phyloP scores from a whole-genome alignment of 2,113 vertebrate species.

The Lophotis ruficrista region DNA sequence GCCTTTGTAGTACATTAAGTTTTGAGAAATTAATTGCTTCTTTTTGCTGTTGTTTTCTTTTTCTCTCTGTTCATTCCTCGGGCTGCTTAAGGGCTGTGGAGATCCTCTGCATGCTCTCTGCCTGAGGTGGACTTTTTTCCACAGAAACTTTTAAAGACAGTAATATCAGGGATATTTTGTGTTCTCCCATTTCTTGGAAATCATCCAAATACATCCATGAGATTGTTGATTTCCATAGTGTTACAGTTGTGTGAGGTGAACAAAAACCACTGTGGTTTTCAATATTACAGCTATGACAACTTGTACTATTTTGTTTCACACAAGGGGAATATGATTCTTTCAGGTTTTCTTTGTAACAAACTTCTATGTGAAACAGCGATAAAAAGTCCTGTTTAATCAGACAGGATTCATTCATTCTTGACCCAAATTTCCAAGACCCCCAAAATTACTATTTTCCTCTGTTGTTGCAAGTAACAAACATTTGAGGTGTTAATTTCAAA shows the following conservation, averaged over 20 bases:
- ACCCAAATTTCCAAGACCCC: neutral
- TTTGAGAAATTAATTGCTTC: neutral
- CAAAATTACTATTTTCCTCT: neutral
- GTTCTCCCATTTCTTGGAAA: neutral
- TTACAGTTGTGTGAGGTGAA: neutral
- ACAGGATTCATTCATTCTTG: neutral
- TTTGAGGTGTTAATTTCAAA: neutral
- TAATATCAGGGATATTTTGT: neutral
- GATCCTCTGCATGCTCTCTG: neutral
- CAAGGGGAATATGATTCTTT: neutral
- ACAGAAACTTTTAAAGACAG: neutral
- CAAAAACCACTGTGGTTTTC: neutral
- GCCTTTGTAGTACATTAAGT: neutral
- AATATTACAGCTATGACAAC: neutral
- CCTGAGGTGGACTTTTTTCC: neutral
- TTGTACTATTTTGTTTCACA: neutral
- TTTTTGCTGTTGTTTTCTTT: neutral
- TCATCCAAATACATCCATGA: neutral
- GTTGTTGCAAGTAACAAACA: neutral
- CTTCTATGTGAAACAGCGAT: neutral
- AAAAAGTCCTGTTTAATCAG: neutral
- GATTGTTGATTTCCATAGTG: neutral
- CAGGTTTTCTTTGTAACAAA: neutral
- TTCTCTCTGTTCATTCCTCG: neutral
- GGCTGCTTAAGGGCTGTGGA: neutral